A percentile compares a stretch with the other conserved stretches of the same genome.
phyloP scores from a whole-genome alignment of 2,888 invertebrate species.

The Timandra comae region DNA sequence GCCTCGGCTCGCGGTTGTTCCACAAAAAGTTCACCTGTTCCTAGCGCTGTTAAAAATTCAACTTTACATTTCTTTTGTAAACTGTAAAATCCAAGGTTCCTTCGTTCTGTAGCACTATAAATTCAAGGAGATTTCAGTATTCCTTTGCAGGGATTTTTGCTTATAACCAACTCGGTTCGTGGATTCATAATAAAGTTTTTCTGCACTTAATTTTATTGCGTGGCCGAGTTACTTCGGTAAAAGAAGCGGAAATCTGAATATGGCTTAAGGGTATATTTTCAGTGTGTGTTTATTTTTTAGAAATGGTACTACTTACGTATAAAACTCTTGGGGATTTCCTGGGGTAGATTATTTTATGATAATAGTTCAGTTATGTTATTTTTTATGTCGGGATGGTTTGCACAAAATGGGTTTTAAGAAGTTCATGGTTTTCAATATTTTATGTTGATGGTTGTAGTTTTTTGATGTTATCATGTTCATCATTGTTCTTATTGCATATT shows the following conservation, averaged over 20 bases:
- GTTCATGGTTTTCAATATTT: too few relatives aligned
- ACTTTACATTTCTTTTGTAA: slow-evolving; percentile 31
- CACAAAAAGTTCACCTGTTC: slow-evolving; percentile 22
- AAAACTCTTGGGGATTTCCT: too few relatives aligned
- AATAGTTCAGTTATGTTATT: slow-evolving; percentile 9
- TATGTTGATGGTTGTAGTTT: too few relatives aligned
- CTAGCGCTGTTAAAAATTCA: slow-evolving; percentile 27
- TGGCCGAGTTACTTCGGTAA: slow-evolving; percentile 20
- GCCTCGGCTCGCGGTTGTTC: slow-evolving; percentile 4
- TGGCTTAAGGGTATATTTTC: slow-evolving; percentile 2
- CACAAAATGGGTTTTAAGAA: too few relatives aligned
- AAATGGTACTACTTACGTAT: too few relatives aligned
- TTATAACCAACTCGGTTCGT: slow-evolving; percentile 24
- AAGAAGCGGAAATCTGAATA: slow-evolving; percentile 13
- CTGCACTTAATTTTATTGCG: slow-evolving; percentile 32
- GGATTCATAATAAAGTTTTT: slow-evolving; percentile 37
- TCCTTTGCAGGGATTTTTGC: slow-evolving; percentile 32
- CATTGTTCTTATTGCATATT: too few relatives aligned
- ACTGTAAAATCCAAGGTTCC: slow-evolving; percentile 31
- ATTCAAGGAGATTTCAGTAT: slow-evolving; percentile 37
- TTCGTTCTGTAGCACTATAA: slow-evolving; percentile 42
- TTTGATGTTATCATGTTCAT: too few relatives aligned
- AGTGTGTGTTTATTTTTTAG: too few relatives aligned
- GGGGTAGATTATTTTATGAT: not conserved
- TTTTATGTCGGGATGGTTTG: too few relatives aligned